Percentiles rank a stretch among this genome's conserved stretches.
Conservation (phyloP, 1,140 invertebrate genomes). For the Bicyclus anynana region DNA sequence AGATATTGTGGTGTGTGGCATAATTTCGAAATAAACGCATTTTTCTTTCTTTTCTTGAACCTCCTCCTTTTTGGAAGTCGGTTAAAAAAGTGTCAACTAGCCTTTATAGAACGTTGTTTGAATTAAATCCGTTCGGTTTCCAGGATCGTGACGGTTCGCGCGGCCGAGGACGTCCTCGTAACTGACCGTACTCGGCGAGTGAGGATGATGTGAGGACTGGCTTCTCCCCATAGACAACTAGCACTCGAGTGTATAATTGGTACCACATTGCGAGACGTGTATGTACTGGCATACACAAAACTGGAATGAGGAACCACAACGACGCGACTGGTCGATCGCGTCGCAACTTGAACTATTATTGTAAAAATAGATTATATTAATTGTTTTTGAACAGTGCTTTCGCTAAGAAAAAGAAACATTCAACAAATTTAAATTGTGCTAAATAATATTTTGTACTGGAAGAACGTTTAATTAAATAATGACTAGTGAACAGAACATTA, state of each 20-base stretch:
- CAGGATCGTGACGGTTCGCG: constrained; percentile 73
- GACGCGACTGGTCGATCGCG: constrained; percentile 32
- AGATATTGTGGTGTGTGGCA: too few relatives aligned
- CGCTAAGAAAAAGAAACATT: constrained; percentile 64
- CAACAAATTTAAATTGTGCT: constrained; percentile 75
- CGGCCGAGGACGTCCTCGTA: constrained; percentile 64
- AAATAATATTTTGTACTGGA: constrained; percentile 73
- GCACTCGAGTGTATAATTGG: constrained; percentile 65
- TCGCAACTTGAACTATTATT: constrained; percentile 61
- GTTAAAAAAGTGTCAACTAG: too few relatives aligned
- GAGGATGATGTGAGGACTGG: constrained; percentile 60
- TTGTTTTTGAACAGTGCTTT: constrained; percentile 75
- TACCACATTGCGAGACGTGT: constrained; percentile 57
- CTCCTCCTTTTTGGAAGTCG: background rate
- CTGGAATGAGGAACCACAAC: constrained; percentile 45
- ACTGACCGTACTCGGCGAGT: constrained; percentile 49
- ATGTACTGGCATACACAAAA: constrained; percentile 50
- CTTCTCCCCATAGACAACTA: constrained; percentile 75
- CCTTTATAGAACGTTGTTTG: too few relatives aligned
- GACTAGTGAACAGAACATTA: constrained; percentile 73
- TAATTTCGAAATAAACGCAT: too few relatives aligned
- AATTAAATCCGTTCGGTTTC: too few relatives aligned
- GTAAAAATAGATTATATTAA: constrained; percentile 61
- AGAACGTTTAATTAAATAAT: constrained; percentile 67
- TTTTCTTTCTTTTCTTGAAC: too few relatives aligned